Evolutionary conservation across 2,113 vertebrate genomes (phyloP), one percentile per base, ranked within the genome.

Genomic region (Heteronetta atricapilla): DNA sequence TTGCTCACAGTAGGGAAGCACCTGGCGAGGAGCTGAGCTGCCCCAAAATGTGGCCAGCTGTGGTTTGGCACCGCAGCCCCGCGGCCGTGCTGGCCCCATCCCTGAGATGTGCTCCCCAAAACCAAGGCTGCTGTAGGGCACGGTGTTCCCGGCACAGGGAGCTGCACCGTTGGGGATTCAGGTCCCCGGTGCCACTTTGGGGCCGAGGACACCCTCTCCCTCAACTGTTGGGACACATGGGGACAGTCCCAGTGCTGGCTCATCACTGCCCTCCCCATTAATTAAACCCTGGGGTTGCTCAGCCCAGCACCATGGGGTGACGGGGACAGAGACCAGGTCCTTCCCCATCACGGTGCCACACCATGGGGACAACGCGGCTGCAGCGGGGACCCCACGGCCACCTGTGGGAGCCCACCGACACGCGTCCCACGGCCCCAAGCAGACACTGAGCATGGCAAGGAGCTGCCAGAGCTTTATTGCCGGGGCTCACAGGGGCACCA

Each of bases 401-500:
- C 67, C 48, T 28, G 3, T 0, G 23, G 69, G 38, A 52, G 23
- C 38, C 55, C 34, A 40, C 11, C 6, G 62, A 29, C 26, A 28
- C 46, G 16, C 4, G 0, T 26, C 38, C n/a, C 4, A 0, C 0
- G 4, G 12, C 42, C 77, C 50, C 78, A 28, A 3, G 50, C 13
- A 13, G 26, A 34, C 60, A 13, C 48, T 0, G 9, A 22, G 6
- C 38, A 77, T 6, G 1, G 34, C 55, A 42, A 26, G 12, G 62
- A 50, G 56, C 83, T 72, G 36, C 59, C 84, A 44, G 16, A 0
- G 8, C 42, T 91, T 88, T 90, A 90, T 88, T 95, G 7, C 25
- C 7, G 38, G 29, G 62, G 60, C 38, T 75, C 68, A 52, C 94
- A 99, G 97, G 73, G 98, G 97, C 95, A 99, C 98, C 89, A 99